These are phyloP conservation scores for Microhierax caerulescens DNA, from an alignment of 2,797 vertebrate species.

Conservation along the genomic window DNA sequence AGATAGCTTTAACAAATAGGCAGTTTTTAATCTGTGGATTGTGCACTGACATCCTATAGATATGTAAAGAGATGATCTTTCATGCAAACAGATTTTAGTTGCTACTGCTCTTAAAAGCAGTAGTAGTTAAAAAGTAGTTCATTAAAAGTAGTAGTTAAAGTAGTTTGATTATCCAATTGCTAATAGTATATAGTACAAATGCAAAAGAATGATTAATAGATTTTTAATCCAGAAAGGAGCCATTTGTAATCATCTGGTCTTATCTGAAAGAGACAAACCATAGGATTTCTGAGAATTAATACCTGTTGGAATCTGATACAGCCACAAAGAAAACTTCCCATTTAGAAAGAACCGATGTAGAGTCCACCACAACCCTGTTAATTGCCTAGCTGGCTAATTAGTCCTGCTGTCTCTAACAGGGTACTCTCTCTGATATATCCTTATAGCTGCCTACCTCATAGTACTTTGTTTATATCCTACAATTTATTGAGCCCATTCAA, in stretches of 20 bases:
- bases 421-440: neutral
- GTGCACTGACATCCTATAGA: neutral
- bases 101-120: neutral
- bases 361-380: neutral
- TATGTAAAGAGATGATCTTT: neutral
- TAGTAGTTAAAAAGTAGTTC: no score
- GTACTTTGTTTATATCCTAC: neutral
- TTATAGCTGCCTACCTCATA: neutral
- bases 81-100: neutral
- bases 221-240: neutral
- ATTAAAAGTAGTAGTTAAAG: no score
- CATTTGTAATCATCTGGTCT: neutral
- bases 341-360: neutral
- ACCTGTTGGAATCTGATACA: neutral
- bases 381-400: neutral
- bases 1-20: neutral
- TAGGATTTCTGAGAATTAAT: neutral
- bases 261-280: neutral
- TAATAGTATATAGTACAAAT: neutral
- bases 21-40: neutral
- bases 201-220: neutral
- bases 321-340: neutral
- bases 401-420: neutral
- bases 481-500: neutral
- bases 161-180: neutral